These are phyloP conservation scores for Amphiprion percula DNA, from an alignment of 2,113 vertebrate genomes.

Conservation along the genomic window DNA sequence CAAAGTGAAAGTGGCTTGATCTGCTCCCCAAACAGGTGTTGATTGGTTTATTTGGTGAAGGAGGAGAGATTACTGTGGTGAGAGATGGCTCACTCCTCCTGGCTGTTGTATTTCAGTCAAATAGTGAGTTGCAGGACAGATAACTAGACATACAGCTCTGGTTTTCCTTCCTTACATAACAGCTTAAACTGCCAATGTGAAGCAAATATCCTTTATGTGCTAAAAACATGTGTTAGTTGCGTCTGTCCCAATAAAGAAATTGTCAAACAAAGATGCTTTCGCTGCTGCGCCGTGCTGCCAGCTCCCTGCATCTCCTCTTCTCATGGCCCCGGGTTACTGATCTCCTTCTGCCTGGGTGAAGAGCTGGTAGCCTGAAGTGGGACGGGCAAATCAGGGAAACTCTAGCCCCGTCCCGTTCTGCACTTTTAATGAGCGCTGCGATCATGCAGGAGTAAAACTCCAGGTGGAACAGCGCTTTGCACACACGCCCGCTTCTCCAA, in stretches of 20 bases:
- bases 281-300: constrained; percentile 8
- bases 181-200: not conserved
- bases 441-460: constrained; percentile 63
- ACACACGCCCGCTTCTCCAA: constrained; percentile 24
- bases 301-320: constrained; percentile 47
- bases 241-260: not conserved
- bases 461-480: constrained; percentile 64
- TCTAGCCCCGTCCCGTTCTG: constrained; percentile 67
- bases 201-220: not conserved
- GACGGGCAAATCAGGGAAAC: constrained; percentile 68
- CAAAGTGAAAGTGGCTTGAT: constrained; percentile 27
- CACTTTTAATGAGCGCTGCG: constrained; percentile 74
- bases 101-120: constrained; percentile 7
- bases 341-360: constrained; percentile 39
- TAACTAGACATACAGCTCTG: not conserved
- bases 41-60: constrained; percentile 50
- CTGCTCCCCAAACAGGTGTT: constrained; percentile 50
- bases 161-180: not conserved
- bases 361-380: constrained; percentile 67
- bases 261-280: constrained; percentile 16
- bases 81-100: constrained; percentile 26
- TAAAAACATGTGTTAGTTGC: constrained; percentile 1
- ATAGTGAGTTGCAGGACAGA: constrained; percentile 35
- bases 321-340: constrained; percentile 40
- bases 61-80: constrained; percentile 49